Base-by-base conservation (phyloP, 1,140 invertebrate genomes). In the Diachasmimorpha longicaudata region DNA sequence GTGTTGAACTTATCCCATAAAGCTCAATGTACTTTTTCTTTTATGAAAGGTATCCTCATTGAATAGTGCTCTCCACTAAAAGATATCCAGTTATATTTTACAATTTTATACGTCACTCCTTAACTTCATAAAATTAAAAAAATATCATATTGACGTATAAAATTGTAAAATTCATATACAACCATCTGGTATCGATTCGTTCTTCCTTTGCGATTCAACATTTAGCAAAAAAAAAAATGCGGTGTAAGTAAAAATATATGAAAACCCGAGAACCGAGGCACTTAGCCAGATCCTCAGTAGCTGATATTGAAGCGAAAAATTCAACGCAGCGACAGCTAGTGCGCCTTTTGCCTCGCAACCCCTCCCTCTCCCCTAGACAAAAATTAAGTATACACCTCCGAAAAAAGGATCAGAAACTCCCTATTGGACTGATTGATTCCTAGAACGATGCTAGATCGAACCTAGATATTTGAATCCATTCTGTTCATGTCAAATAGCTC, bases 291-390 rank as follows among this genome's bases (percentile, higher is more conserved):
- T 44, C 63, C 73, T 71, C 70, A 55, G 63, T 74, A 78, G 66
- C 23, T 69, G 16, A 11, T 48, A 75, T 52, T 31, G 31, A 31
- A 31, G 46, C 55, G 73, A 72, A 72, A 37, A 36, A 78, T 37
- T 67, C 37, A 16, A 25, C 58, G 31, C 21, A 69, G 21, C 55
- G 6, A 19, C 42, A 77, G 63, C 37, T 86, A 89, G 83, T 79
- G 82, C 85, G 86, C 87, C 87, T 89, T 89, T 89, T 89, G 87
- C 87, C 87, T 88, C 87, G n/a, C n/a, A 70, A 82, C 75, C 37
- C 36, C 31, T 31, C 36, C 39, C 44, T 46, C 21, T 68, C 13
- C 37, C 19, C 25, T 72, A 72, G 71, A 63, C 31, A 52, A 52
- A 70, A 70, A 8, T 37, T 52, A 9, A 55, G 10, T 72, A 31